Conservation (phyloP, 2,888 invertebrate species). For the Saturnia pavonia region DNA sequence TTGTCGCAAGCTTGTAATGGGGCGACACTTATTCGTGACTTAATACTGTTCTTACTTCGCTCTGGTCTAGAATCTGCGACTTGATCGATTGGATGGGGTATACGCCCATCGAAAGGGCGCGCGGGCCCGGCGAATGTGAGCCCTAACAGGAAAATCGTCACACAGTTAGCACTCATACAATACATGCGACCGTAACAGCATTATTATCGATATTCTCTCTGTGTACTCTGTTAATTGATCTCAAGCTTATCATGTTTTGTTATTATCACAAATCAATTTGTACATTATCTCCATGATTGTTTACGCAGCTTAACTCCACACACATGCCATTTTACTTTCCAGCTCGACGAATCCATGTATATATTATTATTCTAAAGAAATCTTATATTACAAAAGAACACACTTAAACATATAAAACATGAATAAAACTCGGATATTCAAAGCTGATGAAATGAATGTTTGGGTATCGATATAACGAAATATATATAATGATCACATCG, state of each 20-base stretch:
- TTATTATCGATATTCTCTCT: slow-evolving; percentile 47
- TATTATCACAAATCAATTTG: slow-evolving; percentile 45
- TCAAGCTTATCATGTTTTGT: slow-evolving; percentile 58
- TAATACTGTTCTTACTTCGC: slow-evolving; percentile 89
- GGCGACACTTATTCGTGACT: slow-evolving; percentile 57
- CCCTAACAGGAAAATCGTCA: slow-evolving; percentile 86
- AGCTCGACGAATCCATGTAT: slow-evolving; percentile 35
- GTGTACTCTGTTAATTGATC: slow-evolving; percentile 42
- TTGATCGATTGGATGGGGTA: slow-evolving; percentile 94
- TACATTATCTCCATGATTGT: slow-evolving; percentile 36
- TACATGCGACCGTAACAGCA: slow-evolving; percentile 69
- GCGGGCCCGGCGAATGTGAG: slow-evolving; percentile 95
- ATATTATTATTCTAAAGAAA: slow-evolving; percentile 37
- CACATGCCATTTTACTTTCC: slow-evolving; percentile 57
- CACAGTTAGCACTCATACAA: slow-evolving; percentile 84
- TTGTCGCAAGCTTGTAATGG: slow-evolving; percentile 71
- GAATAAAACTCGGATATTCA: slow-evolving; percentile 68
- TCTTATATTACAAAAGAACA: slow-evolving; percentile 50
- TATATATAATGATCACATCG: slow-evolving; percentile 67
- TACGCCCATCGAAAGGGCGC: slow-evolving; percentile 94
- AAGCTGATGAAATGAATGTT: slow-evolving; percentile 69
- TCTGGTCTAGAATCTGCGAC: slow-evolving; percentile 92
- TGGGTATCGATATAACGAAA: slow-evolving; percentile 29
- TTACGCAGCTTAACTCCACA: slow-evolving; percentile 44
- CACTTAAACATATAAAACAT: slow-evolving; percentile 52